phyloP scores from a whole-genome alignment of 2,797 vertebrate species.

The Myripristis jacobus region DNA sequence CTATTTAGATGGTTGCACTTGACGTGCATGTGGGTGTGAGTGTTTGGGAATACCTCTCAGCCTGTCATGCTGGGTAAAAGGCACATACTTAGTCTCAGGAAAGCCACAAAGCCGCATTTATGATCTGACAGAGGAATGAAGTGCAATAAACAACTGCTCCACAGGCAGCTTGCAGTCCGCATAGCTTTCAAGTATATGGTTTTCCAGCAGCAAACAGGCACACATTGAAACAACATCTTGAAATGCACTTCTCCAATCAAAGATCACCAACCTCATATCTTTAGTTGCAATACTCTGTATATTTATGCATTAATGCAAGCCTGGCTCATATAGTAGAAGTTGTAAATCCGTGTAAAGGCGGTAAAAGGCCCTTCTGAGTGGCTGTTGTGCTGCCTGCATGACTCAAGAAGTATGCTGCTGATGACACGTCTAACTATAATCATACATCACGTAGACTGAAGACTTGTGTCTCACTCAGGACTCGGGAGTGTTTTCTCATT shows the following conservation, averaged over 20 bases:
- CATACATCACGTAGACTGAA: constrained; percentile 36
- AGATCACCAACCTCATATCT: not conserved
- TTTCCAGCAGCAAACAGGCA: constrained; percentile 16
- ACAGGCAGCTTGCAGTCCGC: constrained; percentile 59
- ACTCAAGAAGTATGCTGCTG: constrained; percentile 19
- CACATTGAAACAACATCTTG: constrained; percentile 16
- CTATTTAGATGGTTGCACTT: constrained; percentile 49
- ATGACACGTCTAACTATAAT: constrained; percentile 27
- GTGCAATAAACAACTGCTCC: constrained; percentile 69
- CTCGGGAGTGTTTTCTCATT: constrained; percentile 37
- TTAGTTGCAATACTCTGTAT: not conserved
- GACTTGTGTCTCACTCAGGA: constrained; percentile 18
- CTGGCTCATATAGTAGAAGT: constrained; percentile 15
- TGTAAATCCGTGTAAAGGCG: constrained; percentile 23
- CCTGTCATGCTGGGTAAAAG: constrained; percentile 52
- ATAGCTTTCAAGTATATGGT: constrained; percentile 30
- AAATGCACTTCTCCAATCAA: constrained; percentile 14
- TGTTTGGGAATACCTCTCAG: constrained; percentile 65
- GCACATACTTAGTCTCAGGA: constrained; percentile 63
- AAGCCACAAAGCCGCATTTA: constrained; percentile 79
- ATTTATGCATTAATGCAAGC: constrained; percentile 30
- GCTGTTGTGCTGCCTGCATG: not conserved
- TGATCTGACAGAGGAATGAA: constrained; percentile 76
- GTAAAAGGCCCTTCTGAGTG: constrained; percentile 40
- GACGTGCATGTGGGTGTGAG: constrained; percentile 55